Evolutionary conservation across 2,113 vertebrate species (phyloP).

Genomic region (Sinocyclocheilus anshuiensis): DNA sequence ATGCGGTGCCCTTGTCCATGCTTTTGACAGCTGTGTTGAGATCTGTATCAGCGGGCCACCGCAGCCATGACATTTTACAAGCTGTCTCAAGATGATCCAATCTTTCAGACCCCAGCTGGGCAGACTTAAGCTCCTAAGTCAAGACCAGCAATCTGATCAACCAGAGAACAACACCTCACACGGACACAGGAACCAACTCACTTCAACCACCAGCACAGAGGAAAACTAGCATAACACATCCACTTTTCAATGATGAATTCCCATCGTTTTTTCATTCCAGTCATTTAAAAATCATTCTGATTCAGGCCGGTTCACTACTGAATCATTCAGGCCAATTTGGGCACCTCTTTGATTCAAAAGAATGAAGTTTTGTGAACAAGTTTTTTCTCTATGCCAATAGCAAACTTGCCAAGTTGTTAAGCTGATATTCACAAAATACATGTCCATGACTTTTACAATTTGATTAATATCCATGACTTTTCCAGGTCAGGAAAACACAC

Average conservation of each 20-base stretch:
- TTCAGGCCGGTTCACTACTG: neutral
- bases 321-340: neutral
- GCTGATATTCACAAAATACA: neutral
- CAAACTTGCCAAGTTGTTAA: neutral
- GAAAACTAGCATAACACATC: neutral
- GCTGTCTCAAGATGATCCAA: slow-evolving; percentile 19
- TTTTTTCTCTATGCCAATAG: neutral
- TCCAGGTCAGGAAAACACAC: neutral
- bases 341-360: neutral
- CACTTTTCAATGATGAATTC: neutral
- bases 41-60: slow-evolving; percentile 34
- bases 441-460: neutral
- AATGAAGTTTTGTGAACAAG: too few relatives aligned
- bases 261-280: neutral
- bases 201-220: neutral
- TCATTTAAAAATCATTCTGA: neutral
- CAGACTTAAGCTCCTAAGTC: neutral
- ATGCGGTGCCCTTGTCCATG: neutral
- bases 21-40: slow-evolving; percentile 46
- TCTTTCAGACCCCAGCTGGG: slow-evolving; percentile 11
- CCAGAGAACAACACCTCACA: slow-evolving; percentile 4
- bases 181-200: neutral
- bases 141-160: neutral
- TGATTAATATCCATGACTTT: slow-evolving; percentile 25
- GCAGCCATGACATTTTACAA: slow-evolving; percentile 37